Evolutionary conservation across 2,113 vertebrate genomes (phyloP).

Genomic region (Chroicocephalus ridibundus): DNA sequence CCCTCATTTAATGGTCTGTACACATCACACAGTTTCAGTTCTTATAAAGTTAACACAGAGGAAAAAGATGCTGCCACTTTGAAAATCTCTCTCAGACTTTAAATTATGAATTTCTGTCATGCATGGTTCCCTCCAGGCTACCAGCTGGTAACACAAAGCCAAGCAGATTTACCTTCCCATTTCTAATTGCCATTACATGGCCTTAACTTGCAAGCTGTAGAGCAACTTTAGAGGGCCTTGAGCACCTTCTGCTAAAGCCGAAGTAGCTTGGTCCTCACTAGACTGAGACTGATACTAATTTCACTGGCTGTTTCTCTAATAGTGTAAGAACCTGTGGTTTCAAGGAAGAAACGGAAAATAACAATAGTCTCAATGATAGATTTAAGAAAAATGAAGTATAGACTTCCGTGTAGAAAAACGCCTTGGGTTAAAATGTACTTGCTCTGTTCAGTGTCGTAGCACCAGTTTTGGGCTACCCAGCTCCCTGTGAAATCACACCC

Average conservation of each 20-base stretch:
- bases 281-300: neutral
- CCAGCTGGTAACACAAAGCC: neutral
- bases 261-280: neutral
- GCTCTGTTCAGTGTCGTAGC: neutral
- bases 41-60: neutral
- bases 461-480: neutral
- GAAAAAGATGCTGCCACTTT: neutral
- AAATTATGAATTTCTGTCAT: neutral
- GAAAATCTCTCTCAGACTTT: neutral
- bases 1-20: neutral
- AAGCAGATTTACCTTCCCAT: neutral
- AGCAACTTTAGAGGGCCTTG: neutral
- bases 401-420: neutral
- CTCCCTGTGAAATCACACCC: neutral
- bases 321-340: neutral
- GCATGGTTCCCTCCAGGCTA: neutral
- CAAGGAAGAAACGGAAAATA: neutral
- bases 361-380: neutral
- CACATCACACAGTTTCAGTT: neutral
- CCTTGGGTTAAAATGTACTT: neutral
- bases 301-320: neutral
- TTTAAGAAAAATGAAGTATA: neutral
- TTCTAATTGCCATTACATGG: neutral
- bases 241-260: neutral
- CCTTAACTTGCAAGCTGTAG: neutral